A percentile compares a stretch with the other conserved stretches of the same genome.
phyloP scores from a whole-genome alignment of 2,113 vertebrate genomes.

The Pseudorhombus dupliciocellatus region DNA sequence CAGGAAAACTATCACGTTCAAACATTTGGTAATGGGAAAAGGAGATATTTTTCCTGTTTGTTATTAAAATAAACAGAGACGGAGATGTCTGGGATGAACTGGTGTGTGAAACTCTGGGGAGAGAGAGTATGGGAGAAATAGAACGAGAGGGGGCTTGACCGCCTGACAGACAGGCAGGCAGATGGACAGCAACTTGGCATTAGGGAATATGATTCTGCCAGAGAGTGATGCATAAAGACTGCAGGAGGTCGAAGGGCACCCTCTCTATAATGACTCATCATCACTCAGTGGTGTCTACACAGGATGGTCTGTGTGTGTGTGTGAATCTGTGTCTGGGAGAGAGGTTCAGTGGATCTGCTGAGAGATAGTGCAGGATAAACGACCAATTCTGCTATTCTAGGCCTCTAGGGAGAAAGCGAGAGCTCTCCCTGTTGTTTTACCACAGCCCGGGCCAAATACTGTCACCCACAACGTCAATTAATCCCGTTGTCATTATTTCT shows the following conservation, averaged over 20 bases:
- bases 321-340: constrained; percentile 42
- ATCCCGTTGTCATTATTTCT: constrained; percentile 40
- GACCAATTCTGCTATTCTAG: constrained; percentile 53
- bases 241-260: constrained; percentile 67
- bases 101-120: constrained; percentile 72
- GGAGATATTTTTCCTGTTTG: constrained; percentile 65
- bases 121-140: constrained; percentile 39
- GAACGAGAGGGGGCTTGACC: constrained; percentile 57
- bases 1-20: constrained; percentile 52
- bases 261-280: constrained; percentile 78
- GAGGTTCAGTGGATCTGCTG: constrained; percentile 65
- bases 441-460: constrained; percentile 63
- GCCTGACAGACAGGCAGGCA: constrained; percentile 71
- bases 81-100: constrained; percentile 75
- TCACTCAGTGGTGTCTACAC: constrained; percentile 73
- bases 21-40: constrained; percentile 67
- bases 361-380: constrained; percentile 75
- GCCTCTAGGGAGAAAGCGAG: constrained; percentile 53
- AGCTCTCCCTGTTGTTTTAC: constrained; percentile 70
- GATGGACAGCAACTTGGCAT: constrained; percentile 76
- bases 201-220: constrained; percentile 76
- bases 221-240: constrained; percentile 76
- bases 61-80: constrained; percentile 76
- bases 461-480: constrained; percentile 64
- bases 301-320: constrained; percentile 35